Percentiles rank a stretch among this genome's conserved stretches.
Evolutionary conservation across 2,888 invertebrate genomes (phyloP).

Genomic region (Arge pagana): DNA sequence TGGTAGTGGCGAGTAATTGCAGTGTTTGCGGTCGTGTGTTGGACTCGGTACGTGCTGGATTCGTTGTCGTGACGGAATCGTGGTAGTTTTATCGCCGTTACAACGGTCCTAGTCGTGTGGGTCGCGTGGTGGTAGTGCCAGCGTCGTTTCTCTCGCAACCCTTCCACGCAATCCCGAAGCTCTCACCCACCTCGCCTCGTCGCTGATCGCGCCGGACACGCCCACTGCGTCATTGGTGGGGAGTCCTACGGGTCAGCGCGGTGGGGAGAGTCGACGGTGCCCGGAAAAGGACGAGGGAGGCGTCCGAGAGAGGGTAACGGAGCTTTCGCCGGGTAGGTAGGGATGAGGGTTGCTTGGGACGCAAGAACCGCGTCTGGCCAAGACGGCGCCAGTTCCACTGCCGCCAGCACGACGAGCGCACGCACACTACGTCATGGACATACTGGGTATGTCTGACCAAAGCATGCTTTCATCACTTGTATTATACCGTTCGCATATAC

Average conservation of each 20-base stretch:
- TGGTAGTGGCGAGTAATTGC: too few relatives aligned
- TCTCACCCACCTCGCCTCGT: constrained; percentile 11
- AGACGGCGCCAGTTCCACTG: constrained; percentile 56
- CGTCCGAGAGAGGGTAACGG: constrained; percentile 34
- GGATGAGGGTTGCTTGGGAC: constrained; percentile 42
- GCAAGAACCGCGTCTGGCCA: constrained; percentile 53
- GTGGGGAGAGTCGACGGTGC: constrained; percentile 30
- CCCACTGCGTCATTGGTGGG: constrained; percentile 40
- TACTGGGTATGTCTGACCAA: constrained; percentile 54
- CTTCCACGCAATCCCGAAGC: not conserved
- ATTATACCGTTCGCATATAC: too few relatives aligned
- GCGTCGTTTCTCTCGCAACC: constrained; percentile 17
- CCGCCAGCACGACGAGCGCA: constrained; percentile 56
- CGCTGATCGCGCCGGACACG: constrained; percentile 37
- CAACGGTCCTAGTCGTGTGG: too few relatives aligned
- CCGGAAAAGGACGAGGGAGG: constrained; percentile 30
- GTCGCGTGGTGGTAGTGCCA: too few relatives aligned
- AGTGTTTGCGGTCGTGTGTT: too few relatives aligned
- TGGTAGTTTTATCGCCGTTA: too few relatives aligned
- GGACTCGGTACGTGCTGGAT: too few relatives aligned
- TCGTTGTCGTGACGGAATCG: too few relatives aligned
- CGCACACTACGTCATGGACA: constrained; percentile 56
- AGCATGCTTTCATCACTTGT: constrained; percentile 33
- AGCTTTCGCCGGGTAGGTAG: too few relatives aligned
- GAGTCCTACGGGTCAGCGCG: constrained; percentile 20